Base-by-base conservation (phyloP, 2,888 invertebrate genomes). In the Tridacna crocea region DNA sequence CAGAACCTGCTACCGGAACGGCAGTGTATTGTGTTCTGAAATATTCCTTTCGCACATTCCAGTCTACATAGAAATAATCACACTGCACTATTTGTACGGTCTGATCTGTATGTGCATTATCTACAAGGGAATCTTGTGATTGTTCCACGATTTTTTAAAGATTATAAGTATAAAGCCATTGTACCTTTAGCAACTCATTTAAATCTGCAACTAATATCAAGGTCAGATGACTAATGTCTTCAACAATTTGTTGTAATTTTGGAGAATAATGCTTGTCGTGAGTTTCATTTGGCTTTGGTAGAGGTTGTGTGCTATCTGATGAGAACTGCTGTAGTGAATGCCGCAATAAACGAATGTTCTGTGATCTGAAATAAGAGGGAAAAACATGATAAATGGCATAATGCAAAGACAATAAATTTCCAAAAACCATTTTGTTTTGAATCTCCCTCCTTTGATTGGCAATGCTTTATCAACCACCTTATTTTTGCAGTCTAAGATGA, bases 191-290 rank as follows among this genome's bases (percentile, higher is more conserved):
- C 47, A 97, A 95, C 85, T 97, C 96, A 94, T 98, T 98, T 0
- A 99, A 95, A 93, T 99, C 98, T 1, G 98, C 97, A 4, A 99
- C 99, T 95, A 99, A 99, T n/a, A 99, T 94, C 0, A 99, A 95
- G 90, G 97, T 98, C 0, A 99, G 95, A 79, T 96, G 96, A 0
- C 98, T 96, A 78, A 99, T 99, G 90, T 98, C 97, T 63, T 96
- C 96, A 0, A 97, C 97, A 82, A 99, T 96, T 94, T 96, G 96
- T 90, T 97, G 97, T 77, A 99, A 96, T 95, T 99, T 99, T 0
- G 97, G 96, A n/a, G 97, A 96, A 60, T 96, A 96, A n/a, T 96
- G 96, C 93, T 97, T 97, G 0, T 95, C 95, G 75, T 88, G 91
- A n/a, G 96, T 96, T 91, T 97, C 97, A 77, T 79, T 79, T 55